Evolutionary conservation across 2,888 invertebrate genomes (phyloP).

Genomic region (Tetropium fuscum): DNA sequence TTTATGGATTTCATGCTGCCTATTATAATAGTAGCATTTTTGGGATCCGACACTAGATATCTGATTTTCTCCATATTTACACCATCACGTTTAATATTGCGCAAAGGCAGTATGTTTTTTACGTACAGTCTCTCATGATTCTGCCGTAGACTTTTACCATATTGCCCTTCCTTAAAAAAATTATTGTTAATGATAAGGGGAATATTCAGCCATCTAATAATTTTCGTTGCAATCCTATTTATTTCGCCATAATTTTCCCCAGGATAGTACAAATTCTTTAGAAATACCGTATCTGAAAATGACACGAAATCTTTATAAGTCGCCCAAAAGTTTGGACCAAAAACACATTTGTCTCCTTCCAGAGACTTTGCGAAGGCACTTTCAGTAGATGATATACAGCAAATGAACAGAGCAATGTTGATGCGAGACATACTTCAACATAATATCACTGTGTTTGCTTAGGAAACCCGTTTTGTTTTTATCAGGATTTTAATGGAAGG

Average conservation of each 20-base stretch:
- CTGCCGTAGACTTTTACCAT: too few relatives aligned
- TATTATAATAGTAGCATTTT: slow-evolving; percentile 3
- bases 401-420: too few relatives aligned
- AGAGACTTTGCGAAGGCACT: too few relatives aligned
- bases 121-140: neutral
- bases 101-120: neutral
- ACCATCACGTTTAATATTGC: neutral
- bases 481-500: too few relatives aligned
- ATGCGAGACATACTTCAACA: too few relatives aligned
- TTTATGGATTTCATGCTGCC: neutral
- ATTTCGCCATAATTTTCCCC: neutral
- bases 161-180: too few relatives aligned
- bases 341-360: neutral
- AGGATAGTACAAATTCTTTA: neutral
- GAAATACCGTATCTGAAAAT: neutral
- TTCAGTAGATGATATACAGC: too few relatives aligned
- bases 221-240: neutral
- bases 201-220: neutral
- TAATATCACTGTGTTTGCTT: too few relatives aligned
- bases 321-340: neutral
- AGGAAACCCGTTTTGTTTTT: too few relatives aligned
- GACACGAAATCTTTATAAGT: neutral
- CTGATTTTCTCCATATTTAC: neutral
- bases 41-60: neutral
- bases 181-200: neutral